A percentile compares a stretch with the other conserved stretches of the same genome.
Evolutionary conservation across 1,140 invertebrate genomes (phyloP).

Genomic region (Brachionus calyciflorus): DNA sequence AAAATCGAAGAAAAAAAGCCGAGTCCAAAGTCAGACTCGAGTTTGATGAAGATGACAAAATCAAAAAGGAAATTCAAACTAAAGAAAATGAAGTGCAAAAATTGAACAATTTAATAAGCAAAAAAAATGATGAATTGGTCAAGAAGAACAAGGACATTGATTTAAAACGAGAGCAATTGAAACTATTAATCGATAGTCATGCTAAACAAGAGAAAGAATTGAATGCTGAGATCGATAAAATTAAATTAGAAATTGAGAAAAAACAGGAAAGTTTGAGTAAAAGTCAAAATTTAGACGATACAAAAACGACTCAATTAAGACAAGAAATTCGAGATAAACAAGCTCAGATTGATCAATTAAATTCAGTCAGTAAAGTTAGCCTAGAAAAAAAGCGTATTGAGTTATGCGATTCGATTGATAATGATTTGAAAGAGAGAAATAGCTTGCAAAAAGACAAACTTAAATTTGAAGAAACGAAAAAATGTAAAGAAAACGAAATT

Average conservation of each 20-base stretch:
- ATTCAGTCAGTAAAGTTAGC: neutral
- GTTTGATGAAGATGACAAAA: neutral
- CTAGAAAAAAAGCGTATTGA: constrained; percentile 9
- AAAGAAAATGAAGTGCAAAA: neutral
- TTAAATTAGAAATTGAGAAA: neutral
- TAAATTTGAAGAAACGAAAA: neutral
- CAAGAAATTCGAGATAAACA: neutral
- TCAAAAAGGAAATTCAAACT: neutral
- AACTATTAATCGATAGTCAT: neutral
- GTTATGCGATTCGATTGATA: neutral
- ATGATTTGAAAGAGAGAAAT: neutral
- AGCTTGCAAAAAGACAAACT: neutral
- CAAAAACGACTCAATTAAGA: neutral
- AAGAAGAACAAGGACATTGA: neutral
- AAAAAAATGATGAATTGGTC: neutral
- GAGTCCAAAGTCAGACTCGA: neutral
- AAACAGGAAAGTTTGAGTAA: neutral
- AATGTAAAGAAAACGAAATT: neutral
- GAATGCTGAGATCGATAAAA: neutral
- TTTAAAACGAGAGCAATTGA: neutral
- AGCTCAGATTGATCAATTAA: neutral
- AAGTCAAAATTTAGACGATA: neutral
- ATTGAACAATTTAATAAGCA: constrained; percentile 7
- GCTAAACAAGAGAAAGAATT: neutral
- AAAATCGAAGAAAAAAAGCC: constrained; percentile 4